A percentile compares a stretch with the other conserved stretches of the same genome.
Conservation (phyloP, 92 coral and sea anemone species). For the Actinernus sp. region DNA sequence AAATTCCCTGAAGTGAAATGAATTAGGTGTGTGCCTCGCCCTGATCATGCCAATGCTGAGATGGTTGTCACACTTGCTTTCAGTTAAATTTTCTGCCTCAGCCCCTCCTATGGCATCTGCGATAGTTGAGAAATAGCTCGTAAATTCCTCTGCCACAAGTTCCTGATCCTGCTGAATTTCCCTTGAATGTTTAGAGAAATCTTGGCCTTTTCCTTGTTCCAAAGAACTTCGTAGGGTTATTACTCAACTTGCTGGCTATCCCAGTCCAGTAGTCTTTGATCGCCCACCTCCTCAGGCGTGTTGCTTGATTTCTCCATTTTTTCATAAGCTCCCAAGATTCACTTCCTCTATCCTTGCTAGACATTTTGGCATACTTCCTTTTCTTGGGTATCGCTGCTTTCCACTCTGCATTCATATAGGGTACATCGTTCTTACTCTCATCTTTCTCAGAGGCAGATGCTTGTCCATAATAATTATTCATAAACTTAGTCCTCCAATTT, state of each 20-base stretch:
- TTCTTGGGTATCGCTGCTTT: constrained; percentile 51
- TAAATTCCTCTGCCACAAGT: too few species aligned
- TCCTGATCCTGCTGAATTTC: constrained; percentile 13
- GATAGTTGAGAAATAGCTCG: neutral
- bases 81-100: constrained; percentile 3
- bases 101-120: constrained; percentile 18
- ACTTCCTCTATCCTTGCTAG: constrained; percentile 4
- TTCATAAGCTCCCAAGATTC: constrained; percentile 43
- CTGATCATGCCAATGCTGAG: neutral
- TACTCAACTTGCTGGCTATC: constrained; percentile 13
- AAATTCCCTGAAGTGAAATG: constrained; percentile 6
- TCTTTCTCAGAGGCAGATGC: constrained; percentile 6
- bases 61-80: neutral
- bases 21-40: neutral
- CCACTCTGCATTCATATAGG: constrained; percentile 60
- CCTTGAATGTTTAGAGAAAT: constrained; percentile 15
- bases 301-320: constrained; percentile 44
- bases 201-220: constrained; percentile 10
- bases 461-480: too few species aligned
- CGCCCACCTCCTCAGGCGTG: constrained; percentile 39
- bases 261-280: constrained; percentile 49
- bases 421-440: constrained; percentile 49
- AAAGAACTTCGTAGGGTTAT: constrained; percentile 40
- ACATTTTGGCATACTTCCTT: constrained; percentile 54
- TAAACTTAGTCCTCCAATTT: too few species aligned